Conservation (phyloP, 2,113 vertebrate species). For the Vidua macroura region DNA sequence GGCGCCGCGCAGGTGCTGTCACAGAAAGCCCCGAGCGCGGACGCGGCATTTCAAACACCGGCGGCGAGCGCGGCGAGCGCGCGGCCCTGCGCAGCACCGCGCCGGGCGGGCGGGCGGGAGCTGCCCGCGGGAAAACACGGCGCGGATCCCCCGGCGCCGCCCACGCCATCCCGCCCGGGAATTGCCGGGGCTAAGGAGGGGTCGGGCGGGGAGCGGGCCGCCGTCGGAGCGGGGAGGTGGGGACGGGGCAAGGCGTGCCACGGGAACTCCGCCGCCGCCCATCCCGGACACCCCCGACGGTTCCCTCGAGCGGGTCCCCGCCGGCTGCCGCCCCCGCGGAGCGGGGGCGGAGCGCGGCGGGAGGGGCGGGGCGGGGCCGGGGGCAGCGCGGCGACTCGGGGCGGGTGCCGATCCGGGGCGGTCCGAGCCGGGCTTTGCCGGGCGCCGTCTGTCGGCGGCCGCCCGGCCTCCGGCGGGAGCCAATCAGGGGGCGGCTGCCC, state of each 20-base stretch:
- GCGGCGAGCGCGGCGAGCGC: slow-evolving; percentile 65
- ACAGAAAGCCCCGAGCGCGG: slow-evolving; percentile 10
- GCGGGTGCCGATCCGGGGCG: too few relatives aligned
- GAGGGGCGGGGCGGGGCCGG: too few relatives aligned
- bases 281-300: too few relatives aligned
- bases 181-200: background rate
- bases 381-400: too few relatives aligned
- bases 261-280: background rate
- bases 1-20: slow-evolving; percentile 21
- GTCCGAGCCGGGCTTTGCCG: too few relatives aligned
- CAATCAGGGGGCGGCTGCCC: too few relatives aligned
- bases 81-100: slow-evolving; percentile 54
- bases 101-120: background rate
- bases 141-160: slow-evolving; percentile 42
- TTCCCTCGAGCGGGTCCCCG: too few relatives aligned
- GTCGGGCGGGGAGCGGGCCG: background rate
- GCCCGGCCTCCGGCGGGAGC: too few relatives aligned
- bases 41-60: slow-evolving; percentile 69
- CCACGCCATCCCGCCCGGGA: background rate
- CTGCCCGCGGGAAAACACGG: slow-evolving; percentile 66
- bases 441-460: too few relatives aligned
- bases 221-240: background rate
- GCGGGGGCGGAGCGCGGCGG: too few relatives aligned
- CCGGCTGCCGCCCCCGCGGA: too few relatives aligned
- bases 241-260: background rate